Conservation (phyloP, 1,140 invertebrate species). For the Capitella teleta region DNA sequence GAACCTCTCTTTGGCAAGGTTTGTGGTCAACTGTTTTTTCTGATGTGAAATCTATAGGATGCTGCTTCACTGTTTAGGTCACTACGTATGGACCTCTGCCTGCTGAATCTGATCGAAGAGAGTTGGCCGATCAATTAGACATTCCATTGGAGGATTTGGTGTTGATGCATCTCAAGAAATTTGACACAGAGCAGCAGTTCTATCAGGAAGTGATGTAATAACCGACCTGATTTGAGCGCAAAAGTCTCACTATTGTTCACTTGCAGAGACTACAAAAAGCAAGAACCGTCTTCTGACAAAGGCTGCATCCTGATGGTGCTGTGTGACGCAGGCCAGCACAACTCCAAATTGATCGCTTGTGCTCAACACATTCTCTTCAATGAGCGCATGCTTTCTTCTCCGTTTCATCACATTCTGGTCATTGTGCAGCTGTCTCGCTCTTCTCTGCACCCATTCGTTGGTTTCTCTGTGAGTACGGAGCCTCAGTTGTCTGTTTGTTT, state of each 20-base stretch:
- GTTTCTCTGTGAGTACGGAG: too few species aligned
- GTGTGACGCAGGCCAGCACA: slow-evolving; percentile 27
- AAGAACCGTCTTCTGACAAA: too few species aligned
- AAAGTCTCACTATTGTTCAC: too few species aligned
- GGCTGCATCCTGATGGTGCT: slow-evolving; percentile 26
- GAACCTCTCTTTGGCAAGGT: too few species aligned
- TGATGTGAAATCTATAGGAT: too few species aligned
- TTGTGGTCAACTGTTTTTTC: too few species aligned
- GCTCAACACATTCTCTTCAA: slow-evolving; percentile 26
- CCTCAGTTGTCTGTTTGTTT: too few species aligned
- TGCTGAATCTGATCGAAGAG: slow-evolving; percentile 4
- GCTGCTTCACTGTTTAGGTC: slow-evolving; percentile 11
- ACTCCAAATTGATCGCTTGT: slow-evolving; percentile 26
- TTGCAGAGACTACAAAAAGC: too few species aligned
- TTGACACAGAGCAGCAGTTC: slow-evolving; percentile 20
- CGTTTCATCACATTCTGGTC: slow-evolving; percentile 1
- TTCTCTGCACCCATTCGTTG: slow-evolving; percentile 23
- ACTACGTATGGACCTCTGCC: slow-evolving; percentile 15
- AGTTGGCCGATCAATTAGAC: slow-evolving; percentile 3
- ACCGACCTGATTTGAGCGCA: too few species aligned
- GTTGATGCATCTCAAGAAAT: slow-evolving; percentile 11
- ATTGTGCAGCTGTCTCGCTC: slow-evolving; percentile 27
- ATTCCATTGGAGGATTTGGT: slow-evolving; percentile 3
- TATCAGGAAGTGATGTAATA: slow-evolving; percentile 10
- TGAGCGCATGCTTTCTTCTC: slow-evolving; percentile 15